These are phyloP conservation scores for Lycophotia porphyrea DNA, from an alignment of 2,888 invertebrate species.

Conservation along the genomic window DNA sequence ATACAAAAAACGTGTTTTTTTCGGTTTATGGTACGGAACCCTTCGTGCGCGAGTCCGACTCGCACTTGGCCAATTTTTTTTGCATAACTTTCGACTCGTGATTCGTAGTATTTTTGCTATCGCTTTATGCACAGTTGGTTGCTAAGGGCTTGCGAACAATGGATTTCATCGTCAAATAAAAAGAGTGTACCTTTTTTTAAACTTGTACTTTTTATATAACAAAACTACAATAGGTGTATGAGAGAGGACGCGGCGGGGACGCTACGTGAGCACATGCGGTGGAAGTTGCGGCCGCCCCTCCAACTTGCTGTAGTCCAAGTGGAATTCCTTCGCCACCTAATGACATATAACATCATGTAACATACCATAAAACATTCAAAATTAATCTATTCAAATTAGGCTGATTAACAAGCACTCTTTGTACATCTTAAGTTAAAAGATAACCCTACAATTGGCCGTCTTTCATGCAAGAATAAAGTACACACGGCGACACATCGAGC, in stretches of 20 bases:
- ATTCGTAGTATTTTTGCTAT: background rate
- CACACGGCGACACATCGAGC: too few species aligned
- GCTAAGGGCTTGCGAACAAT: constrained; percentile 11
- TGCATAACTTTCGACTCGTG: background rate
- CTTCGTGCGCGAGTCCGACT: too few species aligned
- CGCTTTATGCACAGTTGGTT: background rate
- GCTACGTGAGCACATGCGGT: constrained; percentile 91
- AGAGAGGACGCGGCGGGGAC: constrained; percentile 75
- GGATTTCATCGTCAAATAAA: constrained; percentile 51
- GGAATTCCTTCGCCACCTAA: constrained; percentile 98
- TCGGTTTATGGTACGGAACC: too few species aligned
- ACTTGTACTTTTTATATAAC: constrained; percentile 91
- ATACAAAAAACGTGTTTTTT: too few species aligned
- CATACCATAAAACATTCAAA: background rate
- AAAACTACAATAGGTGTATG: constrained; percentile 89
- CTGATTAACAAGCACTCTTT: background rate
- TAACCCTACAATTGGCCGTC: background rate
- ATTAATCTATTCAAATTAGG: background rate
- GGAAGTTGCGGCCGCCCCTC: constrained; percentile 97
- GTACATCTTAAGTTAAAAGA: background rate
- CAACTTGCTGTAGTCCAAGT: constrained; percentile 99
- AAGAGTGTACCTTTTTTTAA: constrained; percentile 73
- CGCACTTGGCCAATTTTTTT: too few species aligned
- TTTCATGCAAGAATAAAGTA: background rate
- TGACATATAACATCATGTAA: constrained; percentile 16